Percentiles rank a stretch among this genome's conserved stretches.
phyloP scores from a whole-genome alignment of 2,888 invertebrate genomes.

The Hirudinaria manillensis region DNA sequence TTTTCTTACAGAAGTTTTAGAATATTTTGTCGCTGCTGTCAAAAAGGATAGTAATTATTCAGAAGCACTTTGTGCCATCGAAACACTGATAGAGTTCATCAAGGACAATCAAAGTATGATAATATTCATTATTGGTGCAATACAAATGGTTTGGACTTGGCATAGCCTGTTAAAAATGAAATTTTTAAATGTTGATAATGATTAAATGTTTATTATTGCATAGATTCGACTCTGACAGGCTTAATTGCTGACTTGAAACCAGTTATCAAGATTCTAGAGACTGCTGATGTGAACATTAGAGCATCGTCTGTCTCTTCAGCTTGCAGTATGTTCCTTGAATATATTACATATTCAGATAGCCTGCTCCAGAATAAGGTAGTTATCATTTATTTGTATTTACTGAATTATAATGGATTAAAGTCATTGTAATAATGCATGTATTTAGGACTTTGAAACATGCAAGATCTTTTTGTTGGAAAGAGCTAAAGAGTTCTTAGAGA shows the following conservation, averaged over 20 bases:
- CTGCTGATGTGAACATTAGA: neutral
- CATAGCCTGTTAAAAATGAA: neutral
- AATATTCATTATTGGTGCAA: neutral
- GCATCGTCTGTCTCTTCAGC: constrained; percentile 4
- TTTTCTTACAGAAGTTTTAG: constrained; percentile 2
- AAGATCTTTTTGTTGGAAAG: constrained; percentile 22
- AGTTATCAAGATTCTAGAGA: constrained; percentile 13
- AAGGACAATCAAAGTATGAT: constrained; percentile 13
- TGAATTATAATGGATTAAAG: neutral
- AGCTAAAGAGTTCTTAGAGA: constrained; percentile 18
- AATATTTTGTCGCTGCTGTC: neutral
- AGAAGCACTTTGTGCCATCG: constrained; percentile 17
- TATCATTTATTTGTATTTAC: neutral
- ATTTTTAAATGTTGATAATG: neutral
- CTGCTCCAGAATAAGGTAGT: neutral
- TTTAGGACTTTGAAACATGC: constrained; percentile 9
- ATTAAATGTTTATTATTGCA: neutral
- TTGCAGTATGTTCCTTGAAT: neutral
- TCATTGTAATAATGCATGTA: neutral
- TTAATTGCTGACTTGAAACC: constrained; percentile 11
- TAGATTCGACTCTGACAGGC: constrained; percentile 23
- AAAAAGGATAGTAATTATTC: constrained; percentile 18
- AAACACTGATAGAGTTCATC: constrained; percentile 15
- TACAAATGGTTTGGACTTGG: neutral
- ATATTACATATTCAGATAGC: neutral